Evolutionary conservation across 1,140 invertebrate species (phyloP).

Genomic region (Papilio dardanus): DNA sequence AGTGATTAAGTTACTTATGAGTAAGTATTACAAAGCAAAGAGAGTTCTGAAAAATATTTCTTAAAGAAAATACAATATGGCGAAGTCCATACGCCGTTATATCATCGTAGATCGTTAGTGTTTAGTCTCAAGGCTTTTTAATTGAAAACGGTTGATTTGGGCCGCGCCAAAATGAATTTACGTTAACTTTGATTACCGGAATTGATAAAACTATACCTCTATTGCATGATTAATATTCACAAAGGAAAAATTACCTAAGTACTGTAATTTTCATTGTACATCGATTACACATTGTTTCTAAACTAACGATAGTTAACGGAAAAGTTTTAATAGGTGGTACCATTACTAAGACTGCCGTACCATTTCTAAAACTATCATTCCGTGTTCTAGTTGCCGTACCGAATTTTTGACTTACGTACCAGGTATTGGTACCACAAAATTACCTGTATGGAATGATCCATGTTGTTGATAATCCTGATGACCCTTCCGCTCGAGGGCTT

Average conservation of each 20-base stretch:
- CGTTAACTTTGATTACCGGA: conserved; percentile 42
- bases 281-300: not conserved
- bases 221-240: conserved; percentile 6
- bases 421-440: not conserved
- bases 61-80: no score
- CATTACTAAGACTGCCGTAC: not conserved
- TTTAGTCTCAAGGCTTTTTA: conserved; percentile 59
- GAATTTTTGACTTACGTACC: not conserved
- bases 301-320: not conserved
- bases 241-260: not conserved
- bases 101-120: conserved; percentile 31
- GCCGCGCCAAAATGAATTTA: conserved; percentile 47
- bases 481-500: conserved; percentile 92
- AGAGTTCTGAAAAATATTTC: no score
- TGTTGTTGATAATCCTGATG: conserved; percentile 95
- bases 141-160: conserved; percentile 57
- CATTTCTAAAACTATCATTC: no score
- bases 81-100: no score
- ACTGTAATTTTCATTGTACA: not conserved
- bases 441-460: conserved; percentile 95
- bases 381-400: no score
- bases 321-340: not conserved
- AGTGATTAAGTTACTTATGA: no score
- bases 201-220: conserved; percentile 36
- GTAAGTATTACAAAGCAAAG: no score